Evolutionary conservation across 2,113 vertebrate species (phyloP), one percentile per base, ranked within the genome.

Genomic region (Thinocorus orbignyianus): DNA sequence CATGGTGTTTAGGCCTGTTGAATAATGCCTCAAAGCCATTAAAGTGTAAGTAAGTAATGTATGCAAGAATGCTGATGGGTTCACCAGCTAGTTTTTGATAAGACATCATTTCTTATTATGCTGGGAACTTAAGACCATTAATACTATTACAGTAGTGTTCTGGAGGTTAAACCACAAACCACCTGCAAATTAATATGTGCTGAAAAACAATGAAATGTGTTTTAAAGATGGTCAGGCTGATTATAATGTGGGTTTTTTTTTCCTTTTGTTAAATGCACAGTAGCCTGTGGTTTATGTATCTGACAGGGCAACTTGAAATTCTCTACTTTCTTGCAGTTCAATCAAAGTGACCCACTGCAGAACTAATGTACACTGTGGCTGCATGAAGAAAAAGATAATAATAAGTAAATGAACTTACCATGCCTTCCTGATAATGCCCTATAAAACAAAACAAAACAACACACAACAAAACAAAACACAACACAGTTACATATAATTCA

Each of bases 381-480:
- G 89, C 42, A 60, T 62, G 77, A 77, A 77, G 71, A 51, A 90
- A 85, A 81, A 64, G 58, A 71, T 28, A 85, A 94, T 58, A 83
- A 81, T 73, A n/a, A n/a, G n/a, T 60, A 81, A 70, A 92, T 12
- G 15, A 81, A 98, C 99, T 94, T 98, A 99, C 99, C 99, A 49
- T 99, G 99, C 95, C 99, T 98, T 97, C 99, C 99, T 26, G 99
- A 99, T 74, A 99, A 98, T 28, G 99, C 99, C 97, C 99, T 99
- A 88, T 11, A 52, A 77, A 49, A 13, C 31, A 84, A 37, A 88
- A 86, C 33, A 60, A 82, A 46, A 46, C 90, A 12, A 42, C 16
- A 42, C 13, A 10, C 20, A 5, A 24, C 35, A 41, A 73, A 90
- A 54, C 37, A 33, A 4, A 66, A 57, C 55, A 93, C 49, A 76